Evolutionary conservation across 2,888 invertebrate species (phyloP), one percentile per base, ranked within the genome.

Genomic region (Gandaritis pyraliata): DNA sequence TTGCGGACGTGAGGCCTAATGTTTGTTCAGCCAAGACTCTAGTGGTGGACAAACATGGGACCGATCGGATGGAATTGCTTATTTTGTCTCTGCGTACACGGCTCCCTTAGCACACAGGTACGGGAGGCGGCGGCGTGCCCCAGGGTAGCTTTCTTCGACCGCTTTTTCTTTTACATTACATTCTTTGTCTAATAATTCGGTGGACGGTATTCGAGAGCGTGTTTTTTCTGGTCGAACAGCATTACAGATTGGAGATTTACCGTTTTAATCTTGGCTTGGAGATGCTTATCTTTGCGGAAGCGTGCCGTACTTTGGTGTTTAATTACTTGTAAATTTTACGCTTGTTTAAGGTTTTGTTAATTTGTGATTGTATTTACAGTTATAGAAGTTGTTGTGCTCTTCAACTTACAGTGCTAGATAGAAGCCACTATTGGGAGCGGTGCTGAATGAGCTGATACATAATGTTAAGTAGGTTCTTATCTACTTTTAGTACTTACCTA

Each of bases 21-120:
- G 88, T 91, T 91, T 89, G 85, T 86, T 71, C 86, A 89, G 88
- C 87, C 90, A 88, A 87, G 88, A 82, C 90, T 91, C 90, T 91
- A 92, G 91, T 92, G 91, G 90, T 87, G 85, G 83, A 85, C 90
- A 92, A 92, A 92, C 89, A 92, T 81, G 82, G 87, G 88, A 82
- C 90, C 86, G 88, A 90, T 89, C 87, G 88, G 79, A 86, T 85
- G 90, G 91, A 90, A 91, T 92, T 91, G 91, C 91, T 91, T 91
- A 92, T 91, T 92, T 92, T 92, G 90, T 91, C 88, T 87, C 87
- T 84, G 87, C 88, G 87, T 88, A 90, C 91, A 88, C 81, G 81
- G 80, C 86, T 88, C 87, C 87, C 87, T 83, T 79, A 49, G 23
- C 48, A 53, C 79, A 83, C 88, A 89, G 88, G 88, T 89, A 88